Percentiles rank a stretch among this genome's conserved stretches.
Conservation (phyloP, 2,888 invertebrate species). For the Drosophila birchii region DNA sequence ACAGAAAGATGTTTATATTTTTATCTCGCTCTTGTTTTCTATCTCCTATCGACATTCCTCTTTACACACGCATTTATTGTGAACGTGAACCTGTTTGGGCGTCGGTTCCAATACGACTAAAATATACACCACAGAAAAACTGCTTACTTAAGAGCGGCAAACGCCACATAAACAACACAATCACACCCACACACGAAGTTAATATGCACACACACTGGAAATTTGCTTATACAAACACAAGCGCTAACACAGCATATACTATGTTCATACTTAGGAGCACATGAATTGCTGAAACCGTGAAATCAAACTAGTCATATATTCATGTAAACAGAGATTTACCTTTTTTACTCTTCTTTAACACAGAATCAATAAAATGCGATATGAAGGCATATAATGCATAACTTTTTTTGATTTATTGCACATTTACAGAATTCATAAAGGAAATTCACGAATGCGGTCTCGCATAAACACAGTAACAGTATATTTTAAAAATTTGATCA, state of each 20-base stretch:
- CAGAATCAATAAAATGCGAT: too few species aligned
- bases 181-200: constrained; percentile 21
- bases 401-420: too few species aligned
- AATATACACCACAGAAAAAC: constrained; percentile 52
- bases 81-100: constrained; percentile 61
- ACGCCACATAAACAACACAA: constrained; percentile 49
- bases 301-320: not conserved
- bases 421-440: too few species aligned
- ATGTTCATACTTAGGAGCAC: not conserved
- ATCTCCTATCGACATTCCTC: constrained; percentile 19
- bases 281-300: not conserved
- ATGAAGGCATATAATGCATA: too few species aligned
- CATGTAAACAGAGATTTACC: not conserved
- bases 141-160: constrained; percentile 56
- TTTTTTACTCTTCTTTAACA: not conserved
- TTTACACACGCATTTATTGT: constrained; percentile 3
- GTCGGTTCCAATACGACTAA: constrained; percentile 62
- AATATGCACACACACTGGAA: not conserved
- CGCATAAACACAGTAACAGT: not conserved
- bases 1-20: constrained; percentile 23
- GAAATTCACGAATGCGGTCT: not conserved
- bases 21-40: constrained; percentile 34
- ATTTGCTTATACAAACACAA: constrained; percentile 10
- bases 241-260: not conserved
- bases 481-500: not conserved